A percentile compares a stretch with the other conserved stretches of the same genome.
phyloP scores from a whole-genome alignment of 2,113 vertebrate species.

The Azemiops feae region DNA sequence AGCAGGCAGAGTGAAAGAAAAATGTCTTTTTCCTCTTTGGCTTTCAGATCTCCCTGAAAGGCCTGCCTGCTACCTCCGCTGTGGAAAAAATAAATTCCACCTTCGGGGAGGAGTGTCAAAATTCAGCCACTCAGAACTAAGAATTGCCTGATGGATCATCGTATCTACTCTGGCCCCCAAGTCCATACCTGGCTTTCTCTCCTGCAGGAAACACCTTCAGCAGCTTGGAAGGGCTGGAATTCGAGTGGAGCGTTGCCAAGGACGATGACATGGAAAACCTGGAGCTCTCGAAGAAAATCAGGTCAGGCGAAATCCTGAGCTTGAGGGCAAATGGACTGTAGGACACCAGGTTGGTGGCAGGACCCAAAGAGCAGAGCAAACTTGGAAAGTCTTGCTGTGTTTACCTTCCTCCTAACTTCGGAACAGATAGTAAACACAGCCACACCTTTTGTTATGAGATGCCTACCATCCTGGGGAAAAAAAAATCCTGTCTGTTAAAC shows the following conservation, averaged over 20 bases:
- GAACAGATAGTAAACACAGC: not conserved
- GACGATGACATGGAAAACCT: constrained; percentile 54
- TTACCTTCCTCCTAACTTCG: no score
- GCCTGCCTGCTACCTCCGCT: not conserved
- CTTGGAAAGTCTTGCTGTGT: not conserved
- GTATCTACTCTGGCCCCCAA: not conserved
- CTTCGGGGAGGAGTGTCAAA: not conserved
- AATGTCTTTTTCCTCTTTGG: not conserved
- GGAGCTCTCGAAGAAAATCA: constrained; percentile 64
- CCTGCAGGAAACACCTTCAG: constrained; percentile 73
- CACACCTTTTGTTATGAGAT: not conserved
- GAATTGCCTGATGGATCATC: not conserved
- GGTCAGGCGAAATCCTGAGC: constrained; percentile 40
- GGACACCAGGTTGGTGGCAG: not conserved
- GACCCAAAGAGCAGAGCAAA: not conserved
- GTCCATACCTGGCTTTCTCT: constrained; percentile 1
- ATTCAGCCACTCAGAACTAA: not conserved
- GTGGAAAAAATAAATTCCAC: not conserved
- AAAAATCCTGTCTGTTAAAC: not conserved
- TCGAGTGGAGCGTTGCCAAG: constrained; percentile 65
- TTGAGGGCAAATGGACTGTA: not conserved
- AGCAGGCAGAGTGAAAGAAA: not conserved
- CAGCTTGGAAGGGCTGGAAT: constrained; percentile 68
- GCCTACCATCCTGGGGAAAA: not conserved
- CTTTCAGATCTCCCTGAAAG: not conserved